Evolutionary conservation across 2,113 vertebrate species (phyloP).

Genomic region (Chaenocephalus aceratus): DNA sequence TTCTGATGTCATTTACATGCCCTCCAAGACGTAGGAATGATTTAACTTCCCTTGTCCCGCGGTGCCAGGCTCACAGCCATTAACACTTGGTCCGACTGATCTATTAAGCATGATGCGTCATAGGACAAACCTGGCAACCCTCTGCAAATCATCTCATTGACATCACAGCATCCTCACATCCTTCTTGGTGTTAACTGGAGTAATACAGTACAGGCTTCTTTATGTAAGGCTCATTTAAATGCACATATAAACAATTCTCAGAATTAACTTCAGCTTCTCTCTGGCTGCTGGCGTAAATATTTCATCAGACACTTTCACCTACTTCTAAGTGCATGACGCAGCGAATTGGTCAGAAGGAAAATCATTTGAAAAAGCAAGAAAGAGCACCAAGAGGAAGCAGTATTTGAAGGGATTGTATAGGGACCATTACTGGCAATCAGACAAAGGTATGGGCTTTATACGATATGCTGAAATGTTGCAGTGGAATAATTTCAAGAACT

Average conservation of each 20-base stretch:
- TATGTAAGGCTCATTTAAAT: slow-evolving; percentile 11
- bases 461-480: background rate
- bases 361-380: background rate
- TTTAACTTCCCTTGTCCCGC: slow-evolving; percentile 31
- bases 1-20: slow-evolving; percentile 49
- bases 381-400: background rate
- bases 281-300: slow-evolving; percentile 49
- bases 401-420: background rate
- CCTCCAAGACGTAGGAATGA: slow-evolving; percentile 18
- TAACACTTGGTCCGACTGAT: slow-evolving; percentile 7
- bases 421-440: background rate
- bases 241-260: background rate
- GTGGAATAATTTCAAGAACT: background rate
- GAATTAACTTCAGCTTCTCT: slow-evolving; percentile 14
- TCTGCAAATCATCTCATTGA: slow-evolving; percentile 22
- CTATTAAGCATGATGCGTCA: slow-evolving; percentile 20
- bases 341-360: slow-evolving; percentile 9
- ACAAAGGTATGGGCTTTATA: background rate
- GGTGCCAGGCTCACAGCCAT: background rate
- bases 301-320: slow-evolving; percentile 67
- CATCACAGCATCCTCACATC: background rate
- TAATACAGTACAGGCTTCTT: slow-evolving; percentile 3
- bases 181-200: background rate
- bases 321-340: slow-evolving; percentile 41
- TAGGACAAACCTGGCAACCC: slow-evolving; percentile 31